Base-by-base conservation (phyloP, 2,888 invertebrate genomes). In the Hypomecis punctinalis region DNA sequence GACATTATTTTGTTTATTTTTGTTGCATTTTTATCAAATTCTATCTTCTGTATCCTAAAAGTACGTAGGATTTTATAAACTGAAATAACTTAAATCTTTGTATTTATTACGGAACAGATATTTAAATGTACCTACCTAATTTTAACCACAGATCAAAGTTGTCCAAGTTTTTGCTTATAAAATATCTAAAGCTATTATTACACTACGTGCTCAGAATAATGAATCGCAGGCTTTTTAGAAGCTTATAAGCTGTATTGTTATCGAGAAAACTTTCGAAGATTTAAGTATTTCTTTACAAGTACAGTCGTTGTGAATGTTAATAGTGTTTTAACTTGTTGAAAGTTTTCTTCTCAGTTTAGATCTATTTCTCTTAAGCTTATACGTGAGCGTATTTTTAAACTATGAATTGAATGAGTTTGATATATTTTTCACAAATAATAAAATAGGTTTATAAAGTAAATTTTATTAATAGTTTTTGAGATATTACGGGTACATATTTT, bases 361-460 rank as follows among this genome's bases (percentile, higher is more conserved):
- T 53, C 35, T 54, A 43, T 54, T 43, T 43, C 35, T 11, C 10
- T 54, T 54, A 11, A 45, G 43, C n/a, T 40, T n/a, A 33, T 11
- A 36, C 39, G 54, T 54, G 54, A 45, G 5, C 0, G 42, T 45
- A 11, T 5, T 40, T 53, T 10, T 23, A 40, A 39, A 13, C 11
- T 1, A 8, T 23, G 23, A 52, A 39, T n/a, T 23, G 6, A 23
- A 23, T 23, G 23, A 3, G 23, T 23, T 52, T 40, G 10, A 10
- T 37, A 70, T 69, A 63, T 60, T 59, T 48, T 53, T 63, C 66
- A 65, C 65, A 54, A n/a, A n/a, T n/a, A n/a, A n/a, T n/a, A n/a
- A n/a, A n/a, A n/a, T n/a, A n/a, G 23, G 23, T 23, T 23, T 23
- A 23, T 23, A 2, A 3, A 23, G 23, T 3, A 2, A 2, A 23